These are phyloP conservation scores for Melanogrammus aeglefinus DNA, from an alignment of 2,797 vertebrate genomes.

Conservation along the genomic window DNA sequence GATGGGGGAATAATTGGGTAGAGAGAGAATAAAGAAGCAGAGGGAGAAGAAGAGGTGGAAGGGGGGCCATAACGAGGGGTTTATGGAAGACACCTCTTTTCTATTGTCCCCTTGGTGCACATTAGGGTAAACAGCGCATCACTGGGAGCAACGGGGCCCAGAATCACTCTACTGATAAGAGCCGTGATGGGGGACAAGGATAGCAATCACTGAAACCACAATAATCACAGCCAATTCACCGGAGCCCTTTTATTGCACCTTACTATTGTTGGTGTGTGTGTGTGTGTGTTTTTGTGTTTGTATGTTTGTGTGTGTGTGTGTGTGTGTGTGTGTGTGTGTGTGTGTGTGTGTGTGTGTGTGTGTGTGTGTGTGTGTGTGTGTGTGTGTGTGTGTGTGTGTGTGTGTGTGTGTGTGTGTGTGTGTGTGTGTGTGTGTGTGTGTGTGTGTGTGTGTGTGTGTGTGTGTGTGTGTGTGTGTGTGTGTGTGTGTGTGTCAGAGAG, in stretches of 20 bases:
- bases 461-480: conserved; percentile 5
- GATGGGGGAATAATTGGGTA: background rate
- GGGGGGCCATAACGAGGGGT: conserved; percentile 72
- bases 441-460: background rate
- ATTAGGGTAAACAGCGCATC: conserved; percentile 69
- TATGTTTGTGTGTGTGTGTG: background rate
- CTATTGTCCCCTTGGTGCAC: conserved; percentile 57
- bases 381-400: conserved; percentile 6
- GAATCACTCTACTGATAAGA: conserved; percentile 63
- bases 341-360: conserved; percentile 5
- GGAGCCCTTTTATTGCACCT: conserved; percentile 54
- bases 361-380: conserved; percentile 3
- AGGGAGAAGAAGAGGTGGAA: conserved; percentile 65
- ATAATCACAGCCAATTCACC: conserved; percentile 64
- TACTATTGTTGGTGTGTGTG: background rate
- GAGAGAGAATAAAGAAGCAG: conserved; percentile 28
- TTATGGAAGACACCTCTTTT: conserved; percentile 60
- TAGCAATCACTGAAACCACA: conserved; percentile 69
- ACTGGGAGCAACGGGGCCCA: conserved; percentile 41
- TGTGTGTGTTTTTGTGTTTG: background rate
- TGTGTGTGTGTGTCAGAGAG: background rate
- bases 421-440: conserved; percentile 7
- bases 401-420: background rate
- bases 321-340: background rate
- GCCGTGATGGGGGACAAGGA: conserved; percentile 68